Evolutionary conservation across 2,888 invertebrate species (phyloP).

Genomic region (Anticlea derivata): DNA sequence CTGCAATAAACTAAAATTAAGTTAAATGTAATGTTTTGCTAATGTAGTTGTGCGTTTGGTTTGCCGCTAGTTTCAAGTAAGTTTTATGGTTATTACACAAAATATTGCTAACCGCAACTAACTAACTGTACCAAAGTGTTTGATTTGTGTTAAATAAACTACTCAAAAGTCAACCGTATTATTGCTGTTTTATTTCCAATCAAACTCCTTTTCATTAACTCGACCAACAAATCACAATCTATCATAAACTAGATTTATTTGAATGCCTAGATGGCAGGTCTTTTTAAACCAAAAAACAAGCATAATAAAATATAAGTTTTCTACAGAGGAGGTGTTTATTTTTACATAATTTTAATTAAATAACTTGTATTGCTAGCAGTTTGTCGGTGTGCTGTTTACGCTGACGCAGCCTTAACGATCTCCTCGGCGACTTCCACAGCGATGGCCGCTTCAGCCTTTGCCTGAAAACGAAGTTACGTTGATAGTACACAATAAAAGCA

Average conservation of each 20-base stretch:
- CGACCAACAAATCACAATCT: slow-evolving; percentile 4
- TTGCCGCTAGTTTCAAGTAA: slow-evolving; percentile 62
- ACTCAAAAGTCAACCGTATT: slow-evolving; percentile 76
- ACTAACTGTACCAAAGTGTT: slow-evolving; percentile 84
- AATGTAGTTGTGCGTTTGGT: slow-evolving; percentile 64
- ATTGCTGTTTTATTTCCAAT: slow-evolving; percentile 59
- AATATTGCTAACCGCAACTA: slow-evolving; percentile 73
- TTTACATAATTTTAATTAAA: slow-evolving; percentile 59
- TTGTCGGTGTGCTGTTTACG: slow-evolving; percentile 46
- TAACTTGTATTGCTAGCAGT: slow-evolving; percentile 63
- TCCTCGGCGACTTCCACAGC: slow-evolving; percentile 98
- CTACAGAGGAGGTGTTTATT: slow-evolving; percentile 64
- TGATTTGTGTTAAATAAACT: slow-evolving; percentile 84
- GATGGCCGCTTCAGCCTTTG: slow-evolving; percentile 95
- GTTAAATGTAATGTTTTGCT: slow-evolving; percentile 59
- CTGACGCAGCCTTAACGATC: slow-evolving; percentile 91
- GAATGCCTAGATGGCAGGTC: neutral
- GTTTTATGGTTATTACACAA: slow-evolving; percentile 57
- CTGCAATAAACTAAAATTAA: slow-evolving; percentile 42
- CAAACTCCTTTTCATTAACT: neutral
- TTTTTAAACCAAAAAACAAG: slow-evolving; percentile 1
- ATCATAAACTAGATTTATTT: neutral
- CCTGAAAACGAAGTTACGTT: slow-evolving; percentile 61
- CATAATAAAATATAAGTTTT: slow-evolving; percentile 29
- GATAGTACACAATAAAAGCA: too few species aligned